These are phyloP conservation scores for Cebidichthys violaceus DNA, from an alignment of 2,113 vertebrate genomes.

Conservation along the genomic window DNA sequence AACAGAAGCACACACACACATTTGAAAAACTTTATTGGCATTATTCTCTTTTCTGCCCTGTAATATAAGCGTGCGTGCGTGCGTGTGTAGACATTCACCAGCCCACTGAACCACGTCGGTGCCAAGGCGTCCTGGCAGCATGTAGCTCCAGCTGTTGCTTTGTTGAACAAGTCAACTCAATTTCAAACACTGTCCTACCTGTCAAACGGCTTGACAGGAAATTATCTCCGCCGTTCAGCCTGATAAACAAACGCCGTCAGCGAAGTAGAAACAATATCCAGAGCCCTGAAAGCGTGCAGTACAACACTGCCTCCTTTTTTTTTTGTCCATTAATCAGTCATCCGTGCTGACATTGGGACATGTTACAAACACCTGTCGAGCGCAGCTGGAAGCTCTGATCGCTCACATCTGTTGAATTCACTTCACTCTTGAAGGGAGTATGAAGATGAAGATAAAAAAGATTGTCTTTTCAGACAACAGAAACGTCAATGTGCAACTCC, in stretches of 20 bases:
- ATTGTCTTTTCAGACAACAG: no score
- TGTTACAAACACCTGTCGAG: conserved; percentile 26
- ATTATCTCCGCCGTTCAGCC: conserved; percentile 44
- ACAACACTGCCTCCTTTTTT: not conserved
- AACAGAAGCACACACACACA: not conserved
- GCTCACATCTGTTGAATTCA: conserved; percentile 42
- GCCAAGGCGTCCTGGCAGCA: conserved; percentile 45
- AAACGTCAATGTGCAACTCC: not conserved
- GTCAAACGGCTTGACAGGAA: conserved; percentile 42
- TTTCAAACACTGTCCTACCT: conserved; percentile 46
- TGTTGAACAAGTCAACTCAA: conserved; percentile 47
- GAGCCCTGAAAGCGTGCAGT: conserved; percentile 1
- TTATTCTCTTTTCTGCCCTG: no score
- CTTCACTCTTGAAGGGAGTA: not conserved
- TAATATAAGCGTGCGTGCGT: not conserved
- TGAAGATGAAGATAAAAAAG: not conserved
- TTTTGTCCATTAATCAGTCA: conserved; percentile 14
- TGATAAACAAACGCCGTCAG: conserved; percentile 42
- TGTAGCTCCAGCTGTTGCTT: conserved; percentile 58
- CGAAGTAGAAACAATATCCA: conserved; percentile 11
- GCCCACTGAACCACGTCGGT: conserved; percentile 19
- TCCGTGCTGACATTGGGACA: conserved; percentile 4
- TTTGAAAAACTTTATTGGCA: not conserved
- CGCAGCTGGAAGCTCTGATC: conserved; percentile 36
- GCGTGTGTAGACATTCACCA: conserved; percentile 13